Conservation (phyloP, 2,113 vertebrate species). For the Pogonocichla stellata region DNA sequence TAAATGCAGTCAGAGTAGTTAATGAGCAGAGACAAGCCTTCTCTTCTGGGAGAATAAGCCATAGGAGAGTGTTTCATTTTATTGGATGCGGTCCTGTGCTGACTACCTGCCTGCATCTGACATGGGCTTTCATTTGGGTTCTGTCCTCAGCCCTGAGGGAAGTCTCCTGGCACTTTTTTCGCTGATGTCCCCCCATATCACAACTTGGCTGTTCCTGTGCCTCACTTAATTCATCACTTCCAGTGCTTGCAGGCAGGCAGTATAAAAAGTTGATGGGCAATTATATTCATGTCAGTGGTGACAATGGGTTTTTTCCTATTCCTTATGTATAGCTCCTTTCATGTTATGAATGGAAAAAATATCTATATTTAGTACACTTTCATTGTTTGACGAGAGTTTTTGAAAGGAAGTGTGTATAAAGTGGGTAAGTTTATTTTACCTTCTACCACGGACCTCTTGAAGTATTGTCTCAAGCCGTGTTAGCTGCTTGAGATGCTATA, state of each 20-base stretch:
- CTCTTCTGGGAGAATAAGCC: neutral
- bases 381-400: neutral
- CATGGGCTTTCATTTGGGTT: neutral
- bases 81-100: neutral
- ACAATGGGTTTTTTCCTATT: neutral
- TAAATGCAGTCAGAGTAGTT: conserved; percentile 15
- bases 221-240: neutral
- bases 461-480: neutral
- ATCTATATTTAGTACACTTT: neutral
- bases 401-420: neutral
- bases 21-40: conserved; percentile 2
- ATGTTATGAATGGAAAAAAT: neutral
- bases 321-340: neutral
- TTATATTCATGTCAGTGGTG: neutral
- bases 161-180: neutral
- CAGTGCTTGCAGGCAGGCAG: neutral
- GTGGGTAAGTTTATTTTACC: neutral
- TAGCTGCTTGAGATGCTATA: neutral
- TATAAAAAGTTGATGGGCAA: neutral
- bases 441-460: neutral
- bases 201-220: neutral
- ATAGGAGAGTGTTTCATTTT: neutral
- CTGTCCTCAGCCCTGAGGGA: neutral
- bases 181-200: neutral
- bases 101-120: neutral